Evolutionary conservation across 2,888 invertebrate genomes (phyloP).

Genomic region (Alloplasta piceator): DNA sequence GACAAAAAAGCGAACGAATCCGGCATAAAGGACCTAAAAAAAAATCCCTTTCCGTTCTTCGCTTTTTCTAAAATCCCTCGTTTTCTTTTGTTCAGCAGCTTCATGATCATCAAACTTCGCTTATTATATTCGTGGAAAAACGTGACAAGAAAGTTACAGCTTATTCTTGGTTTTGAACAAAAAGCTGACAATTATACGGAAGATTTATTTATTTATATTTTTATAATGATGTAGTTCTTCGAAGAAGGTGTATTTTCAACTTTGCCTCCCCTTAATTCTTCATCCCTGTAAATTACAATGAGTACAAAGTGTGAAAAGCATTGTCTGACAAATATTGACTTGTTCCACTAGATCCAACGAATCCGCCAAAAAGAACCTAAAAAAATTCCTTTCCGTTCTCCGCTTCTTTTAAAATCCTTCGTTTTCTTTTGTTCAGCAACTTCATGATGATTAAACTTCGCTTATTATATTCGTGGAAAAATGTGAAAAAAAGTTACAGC

Average conservation of each 20-base stretch:
- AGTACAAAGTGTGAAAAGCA: too few species aligned
- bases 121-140: constrained; percentile 21
- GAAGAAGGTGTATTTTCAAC: background rate
- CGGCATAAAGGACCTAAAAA: constrained; percentile 31
- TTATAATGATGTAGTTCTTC: background rate
- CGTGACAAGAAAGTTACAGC: constrained; percentile 8
- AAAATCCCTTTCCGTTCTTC: constrained; percentile 36
- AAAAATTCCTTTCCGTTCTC: constrained; percentile 37
- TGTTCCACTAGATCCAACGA: too few species aligned
- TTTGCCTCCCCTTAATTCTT: background rate
- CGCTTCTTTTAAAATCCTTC: constrained; percentile 12
- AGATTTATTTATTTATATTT: too few species aligned
- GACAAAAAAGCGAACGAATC: background rate
- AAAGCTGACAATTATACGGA: too few species aligned
- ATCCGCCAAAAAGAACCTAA: constrained; percentile 32
- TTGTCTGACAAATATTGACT: too few species aligned
- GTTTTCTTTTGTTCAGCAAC: constrained; percentile 6
- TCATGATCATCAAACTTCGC: constrained; percentile 28
- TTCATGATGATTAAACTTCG: constrained; percentile 30
- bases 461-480: constrained; percentile 22
- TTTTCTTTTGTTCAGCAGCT: constrained; percentile 11
- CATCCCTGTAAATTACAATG: too few species aligned
- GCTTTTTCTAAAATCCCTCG: constrained; percentile 7
- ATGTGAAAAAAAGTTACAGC: constrained; percentile 4
- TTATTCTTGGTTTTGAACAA: too few species aligned